Evolutionary conservation across 2,113 vertebrate species (phyloP).

Genomic region (Dasyurus viverrinus): DNA sequence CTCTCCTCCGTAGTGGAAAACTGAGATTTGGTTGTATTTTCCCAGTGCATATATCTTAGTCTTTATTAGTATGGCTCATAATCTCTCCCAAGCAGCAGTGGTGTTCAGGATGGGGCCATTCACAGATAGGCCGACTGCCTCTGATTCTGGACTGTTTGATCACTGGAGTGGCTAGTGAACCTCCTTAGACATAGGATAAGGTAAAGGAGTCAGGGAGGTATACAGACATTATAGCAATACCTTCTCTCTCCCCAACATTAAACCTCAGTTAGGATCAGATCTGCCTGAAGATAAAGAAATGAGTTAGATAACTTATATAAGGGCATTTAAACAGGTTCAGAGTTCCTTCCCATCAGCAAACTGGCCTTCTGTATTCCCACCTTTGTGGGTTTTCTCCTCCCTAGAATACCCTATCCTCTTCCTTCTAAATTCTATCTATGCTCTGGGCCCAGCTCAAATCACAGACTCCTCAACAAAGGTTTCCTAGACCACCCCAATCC

Average conservation of each 20-base stretch:
- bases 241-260: not conserved
- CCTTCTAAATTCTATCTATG: not conserved
- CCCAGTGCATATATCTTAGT: not conserved
- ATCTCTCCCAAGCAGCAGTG: not conserved
- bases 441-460: not conserved
- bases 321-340: not conserved
- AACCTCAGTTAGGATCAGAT: not conserved
- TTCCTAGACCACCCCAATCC: not conserved
- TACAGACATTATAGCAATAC: not conserved
- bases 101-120: not conserved
- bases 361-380: not conserved
- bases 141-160: not conserved
- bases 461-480: not conserved
- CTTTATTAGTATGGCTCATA: not conserved
- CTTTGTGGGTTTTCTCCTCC: not conserved
- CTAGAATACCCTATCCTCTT: not conserved
- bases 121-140: not conserved
- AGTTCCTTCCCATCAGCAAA: not conserved
- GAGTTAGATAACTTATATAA: not conserved
- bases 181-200: not conserved
- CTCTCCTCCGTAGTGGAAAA: not conserved
- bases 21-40: not conserved
- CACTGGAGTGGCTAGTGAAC: not conserved
- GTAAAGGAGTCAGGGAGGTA: not conserved
- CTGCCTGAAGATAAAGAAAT: not conserved